These are phyloP conservation scores for Proctacanthus coquilletti DNA, from an alignment of 1,140 invertebrate genomes.

Conservation along the genomic window DNA sequence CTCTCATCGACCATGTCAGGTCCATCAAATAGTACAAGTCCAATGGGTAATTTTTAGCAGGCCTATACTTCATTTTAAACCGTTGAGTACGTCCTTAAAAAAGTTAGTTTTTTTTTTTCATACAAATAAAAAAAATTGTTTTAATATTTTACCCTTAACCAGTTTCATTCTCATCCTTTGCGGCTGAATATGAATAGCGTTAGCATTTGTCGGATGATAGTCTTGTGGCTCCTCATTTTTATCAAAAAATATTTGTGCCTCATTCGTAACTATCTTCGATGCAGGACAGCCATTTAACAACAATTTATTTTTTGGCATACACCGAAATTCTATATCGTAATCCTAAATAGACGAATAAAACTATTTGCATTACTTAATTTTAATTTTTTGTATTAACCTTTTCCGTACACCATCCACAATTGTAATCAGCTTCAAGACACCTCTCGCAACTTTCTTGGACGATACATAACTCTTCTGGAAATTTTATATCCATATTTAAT, in stretches of 20 bases:
- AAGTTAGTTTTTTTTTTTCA: not conserved
- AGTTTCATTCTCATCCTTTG: slow-evolving; percentile 38
- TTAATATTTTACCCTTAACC: slow-evolving; percentile 21
- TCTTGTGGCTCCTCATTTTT: slow-evolving; percentile 26
- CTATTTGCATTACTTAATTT: not conserved
- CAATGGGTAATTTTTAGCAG: slow-evolving; percentile 71
- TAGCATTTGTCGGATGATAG: slow-evolving; percentile 17
- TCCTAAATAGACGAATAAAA: not conserved
- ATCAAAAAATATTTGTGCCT: slow-evolving; percentile 15
- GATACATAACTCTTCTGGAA: slow-evolving; percentile 13
- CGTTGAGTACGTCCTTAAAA: slow-evolving; percentile 35
- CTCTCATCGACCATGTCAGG: slow-evolving; percentile 75
- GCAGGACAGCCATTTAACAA: slow-evolving; percentile 15
- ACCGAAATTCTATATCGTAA: slow-evolving; percentile 16
- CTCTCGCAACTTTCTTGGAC: slow-evolving; percentile 23
- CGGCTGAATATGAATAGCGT: slow-evolving; percentile 43
- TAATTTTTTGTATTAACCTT: slow-evolving; percentile 17
- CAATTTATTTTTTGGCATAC: slow-evolving; percentile 13
- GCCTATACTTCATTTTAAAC: slow-evolving; percentile 37
- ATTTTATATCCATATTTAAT: no score
- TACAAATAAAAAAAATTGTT: not conserved
- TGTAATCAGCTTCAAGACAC: slow-evolving; percentile 19
- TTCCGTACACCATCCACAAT: slow-evolving; percentile 31
- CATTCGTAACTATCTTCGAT: slow-evolving; percentile 17
- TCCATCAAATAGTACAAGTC: slow-evolving; percentile 90